These are phyloP conservation scores for Ammodytes dubius DNA, from an alignment of 2,113 vertebrate species.

Conservation along the genomic window DNA sequence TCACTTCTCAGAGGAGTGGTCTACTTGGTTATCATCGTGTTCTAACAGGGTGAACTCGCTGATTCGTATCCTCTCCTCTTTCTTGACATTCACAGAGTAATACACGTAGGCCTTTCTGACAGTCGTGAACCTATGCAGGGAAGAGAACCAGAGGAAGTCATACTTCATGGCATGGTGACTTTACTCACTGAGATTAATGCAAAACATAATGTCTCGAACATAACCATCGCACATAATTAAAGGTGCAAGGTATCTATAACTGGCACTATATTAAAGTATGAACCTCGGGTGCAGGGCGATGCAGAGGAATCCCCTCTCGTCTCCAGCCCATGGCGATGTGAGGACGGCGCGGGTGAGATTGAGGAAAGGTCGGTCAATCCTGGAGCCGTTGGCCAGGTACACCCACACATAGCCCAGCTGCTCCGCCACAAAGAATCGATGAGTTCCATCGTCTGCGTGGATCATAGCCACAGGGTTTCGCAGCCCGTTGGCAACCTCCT, in stretches of 20 bases:
- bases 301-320: slow-evolving; percentile 89
- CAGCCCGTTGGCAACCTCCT: slow-evolving; percentile 87
- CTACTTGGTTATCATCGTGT: slow-evolving; percentile 83
- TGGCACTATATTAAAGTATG: not conserved
- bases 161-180: not conserved
- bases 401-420: slow-evolving; percentile 88
- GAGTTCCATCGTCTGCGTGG: slow-evolving; percentile 86
- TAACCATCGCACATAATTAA: not conserved
- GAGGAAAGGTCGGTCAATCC: slow-evolving; percentile 87
- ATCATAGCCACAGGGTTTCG: slow-evolving; percentile 89
- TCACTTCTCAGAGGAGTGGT: slow-evolving; percentile 88
- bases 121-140: slow-evolving; percentile 64
- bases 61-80: slow-evolving; percentile 85
- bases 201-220: not conserved
- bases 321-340: slow-evolving; percentile 87
- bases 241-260: not conserved
- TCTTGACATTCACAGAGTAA: slow-evolving; percentile 86
- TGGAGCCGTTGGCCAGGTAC: slow-evolving; percentile 85
- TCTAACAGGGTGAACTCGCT: slow-evolving; percentile 85
- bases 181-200: slow-evolving; percentile 5
- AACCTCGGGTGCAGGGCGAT: slow-evolving; percentile 86
- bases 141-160: not conserved
- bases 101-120: slow-evolving; percentile 88
- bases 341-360: slow-evolving; percentile 86
- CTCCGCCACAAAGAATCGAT: slow-evolving; percentile 89